phyloP scores from a whole-genome alignment of 2,797 vertebrate species.

The Sus cebifrons region DNA sequence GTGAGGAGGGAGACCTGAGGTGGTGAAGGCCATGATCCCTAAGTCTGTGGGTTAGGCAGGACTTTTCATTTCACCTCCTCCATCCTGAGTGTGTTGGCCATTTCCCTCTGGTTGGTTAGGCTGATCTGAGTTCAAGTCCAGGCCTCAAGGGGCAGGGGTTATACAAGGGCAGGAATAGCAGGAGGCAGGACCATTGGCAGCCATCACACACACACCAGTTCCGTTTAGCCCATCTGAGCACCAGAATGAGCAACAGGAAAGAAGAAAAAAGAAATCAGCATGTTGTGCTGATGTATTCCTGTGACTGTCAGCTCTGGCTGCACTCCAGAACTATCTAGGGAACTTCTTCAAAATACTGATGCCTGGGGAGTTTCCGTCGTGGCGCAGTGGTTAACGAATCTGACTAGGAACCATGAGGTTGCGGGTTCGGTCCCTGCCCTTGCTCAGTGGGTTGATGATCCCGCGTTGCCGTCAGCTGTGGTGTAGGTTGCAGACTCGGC shows the following conservation, averaged over 20 bases:
- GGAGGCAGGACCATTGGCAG: not conserved
- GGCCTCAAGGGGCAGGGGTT: not conserved
- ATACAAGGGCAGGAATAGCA: not conserved
- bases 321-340: not conserved
- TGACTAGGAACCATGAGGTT: no score
- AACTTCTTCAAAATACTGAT: not conserved
- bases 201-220: no score
- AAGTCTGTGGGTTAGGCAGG: not conserved
- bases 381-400: no score
- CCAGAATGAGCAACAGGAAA: not conserved
- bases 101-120: not conserved
- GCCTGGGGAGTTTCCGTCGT: not conserved
- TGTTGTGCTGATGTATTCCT: not conserved
- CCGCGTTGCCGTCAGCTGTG: no score
- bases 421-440: no score
- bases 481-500: no score
- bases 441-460: no score
- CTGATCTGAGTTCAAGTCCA: conserved; percentile 30
- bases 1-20: not conserved
- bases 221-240: not conserved
- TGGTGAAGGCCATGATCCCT: not conserved
- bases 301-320: not conserved
- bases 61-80: not conserved
- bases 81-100: not conserved
- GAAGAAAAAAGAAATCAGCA: not conserved